Conservation (phyloP, 1,140 invertebrate species). For the Littorina saxatilis region DNA sequence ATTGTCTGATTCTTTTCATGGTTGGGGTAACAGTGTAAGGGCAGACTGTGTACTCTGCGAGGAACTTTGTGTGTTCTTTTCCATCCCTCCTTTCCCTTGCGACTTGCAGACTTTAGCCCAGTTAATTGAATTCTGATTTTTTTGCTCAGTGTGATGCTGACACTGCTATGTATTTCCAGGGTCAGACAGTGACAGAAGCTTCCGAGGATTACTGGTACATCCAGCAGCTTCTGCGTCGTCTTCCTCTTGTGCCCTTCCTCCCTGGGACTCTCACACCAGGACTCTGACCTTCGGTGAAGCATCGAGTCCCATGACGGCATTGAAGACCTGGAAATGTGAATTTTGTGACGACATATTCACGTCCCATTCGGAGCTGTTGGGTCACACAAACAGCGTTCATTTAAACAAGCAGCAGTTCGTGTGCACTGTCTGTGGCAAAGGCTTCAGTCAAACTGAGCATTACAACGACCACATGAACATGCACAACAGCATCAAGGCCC, state of each 20-base stretch:
- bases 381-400: background rate
- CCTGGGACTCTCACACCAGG: background rate
- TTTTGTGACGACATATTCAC: background rate
- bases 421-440: slow-evolving; percentile 23
- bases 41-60: too few relatives aligned
- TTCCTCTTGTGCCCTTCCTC: background rate
- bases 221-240: background rate
- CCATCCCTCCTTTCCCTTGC: too few relatives aligned
- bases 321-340: background rate
- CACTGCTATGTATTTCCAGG: slow-evolving; percentile 3
- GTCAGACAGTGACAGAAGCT: background rate
- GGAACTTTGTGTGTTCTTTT: too few relatives aligned
- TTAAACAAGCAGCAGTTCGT: slow-evolving; percentile 8
- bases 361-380: background rate
- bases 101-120: too few relatives aligned
- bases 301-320: background rate
- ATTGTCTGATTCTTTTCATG: too few relatives aligned
- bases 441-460: slow-evolving; percentile 20
- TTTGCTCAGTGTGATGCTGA: background rate
- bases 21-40: too few relatives aligned
- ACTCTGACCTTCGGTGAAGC: background rate
- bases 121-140: too few relatives aligned
- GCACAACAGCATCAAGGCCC: slow-evolving; percentile 30
- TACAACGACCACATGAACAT: slow-evolving; percentile 33
- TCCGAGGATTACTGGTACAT: background rate